These are phyloP conservation scores for Sialia sialis DNA, from an alignment of 2,113 vertebrate species.

Conservation along the genomic window DNA sequence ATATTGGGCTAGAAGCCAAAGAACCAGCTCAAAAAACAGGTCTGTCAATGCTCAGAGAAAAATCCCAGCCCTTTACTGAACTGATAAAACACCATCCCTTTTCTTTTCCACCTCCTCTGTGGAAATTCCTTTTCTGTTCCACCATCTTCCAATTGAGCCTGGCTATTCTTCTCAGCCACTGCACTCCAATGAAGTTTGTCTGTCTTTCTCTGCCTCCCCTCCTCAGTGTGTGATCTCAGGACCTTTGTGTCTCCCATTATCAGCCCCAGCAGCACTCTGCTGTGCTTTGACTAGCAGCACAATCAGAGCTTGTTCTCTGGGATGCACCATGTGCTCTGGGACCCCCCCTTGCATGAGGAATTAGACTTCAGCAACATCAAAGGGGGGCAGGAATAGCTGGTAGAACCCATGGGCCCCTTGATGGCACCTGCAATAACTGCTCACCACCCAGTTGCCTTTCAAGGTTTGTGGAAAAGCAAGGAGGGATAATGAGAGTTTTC, in stretches of 20 bases:
- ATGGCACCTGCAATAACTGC: slow-evolving; percentile 17
- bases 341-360: neutral
- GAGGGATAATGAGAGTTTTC: slow-evolving; percentile 9
- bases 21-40: neutral
- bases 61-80: neutral
- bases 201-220: neutral
- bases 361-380: slow-evolving; percentile 25
- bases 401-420: neutral
- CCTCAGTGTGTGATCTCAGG: slow-evolving; percentile 13
- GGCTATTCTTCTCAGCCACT: slow-evolving; percentile 25
- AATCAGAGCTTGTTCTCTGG: slow-evolving; percentile 27
- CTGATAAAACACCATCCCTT: neutral
- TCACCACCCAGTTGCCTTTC: slow-evolving; percentile 27
- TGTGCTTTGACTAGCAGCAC: slow-evolving; percentile 33
- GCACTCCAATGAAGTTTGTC: neutral
- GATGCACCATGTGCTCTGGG: slow-evolving; percentile 6
- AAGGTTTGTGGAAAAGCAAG: neutral
- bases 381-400: neutral
- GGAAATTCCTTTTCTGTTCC: slow-evolving; percentile 38
- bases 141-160: neutral
- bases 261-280: neutral
- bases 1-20: slow-evolving; percentile 18
- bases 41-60: neutral
- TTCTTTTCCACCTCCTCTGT: slow-evolving; percentile 11
- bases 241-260: slow-evolving; percentile 39